Percentiles rank a stretch among this genome's conserved stretches.
Conservation (phyloP, 2,797 vertebrate genomes). For the Pantherophis vulpinus region DNA sequence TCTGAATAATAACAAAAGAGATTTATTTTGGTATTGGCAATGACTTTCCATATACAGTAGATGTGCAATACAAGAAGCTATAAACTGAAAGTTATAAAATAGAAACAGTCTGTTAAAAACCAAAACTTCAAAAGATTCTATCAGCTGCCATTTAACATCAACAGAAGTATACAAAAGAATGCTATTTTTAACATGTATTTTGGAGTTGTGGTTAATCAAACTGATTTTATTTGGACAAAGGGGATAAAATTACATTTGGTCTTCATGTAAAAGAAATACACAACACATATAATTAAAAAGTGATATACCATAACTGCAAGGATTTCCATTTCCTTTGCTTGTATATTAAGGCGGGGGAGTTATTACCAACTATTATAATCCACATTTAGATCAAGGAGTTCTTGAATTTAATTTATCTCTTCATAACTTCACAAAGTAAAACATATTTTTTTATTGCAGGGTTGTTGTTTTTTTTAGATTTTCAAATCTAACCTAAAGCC, state of each 20-base stretch:
- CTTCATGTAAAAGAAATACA: neutral
- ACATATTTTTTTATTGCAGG: neutral
- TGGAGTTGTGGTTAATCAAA: neutral
- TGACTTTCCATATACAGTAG: neutral
- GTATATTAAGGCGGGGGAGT: neutral
- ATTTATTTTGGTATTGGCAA: constrained; percentile 2
- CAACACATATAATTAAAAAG: neutral
- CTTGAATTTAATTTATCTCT: neutral
- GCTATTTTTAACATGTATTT: neutral
- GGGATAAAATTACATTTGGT: neutral
- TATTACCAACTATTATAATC: neutral
- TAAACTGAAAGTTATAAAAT: neutral
- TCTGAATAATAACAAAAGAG: neutral
- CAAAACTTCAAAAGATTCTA: constrained; percentile 37
- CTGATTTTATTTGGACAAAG: neutral
- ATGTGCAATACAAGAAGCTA: neutral
- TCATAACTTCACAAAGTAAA: neutral
- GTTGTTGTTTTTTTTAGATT: neutral
- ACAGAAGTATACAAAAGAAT: constrained; percentile 25
- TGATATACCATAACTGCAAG: neutral
- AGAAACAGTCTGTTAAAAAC: neutral
- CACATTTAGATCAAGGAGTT: neutral
- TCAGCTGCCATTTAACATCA: constrained; percentile 43
- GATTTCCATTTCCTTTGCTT: neutral
- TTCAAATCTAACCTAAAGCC: neutral